Evolutionary conservation across 2,113 vertebrate species (phyloP).

Genomic region (Oncorhynchus tshawytscha): DNA sequence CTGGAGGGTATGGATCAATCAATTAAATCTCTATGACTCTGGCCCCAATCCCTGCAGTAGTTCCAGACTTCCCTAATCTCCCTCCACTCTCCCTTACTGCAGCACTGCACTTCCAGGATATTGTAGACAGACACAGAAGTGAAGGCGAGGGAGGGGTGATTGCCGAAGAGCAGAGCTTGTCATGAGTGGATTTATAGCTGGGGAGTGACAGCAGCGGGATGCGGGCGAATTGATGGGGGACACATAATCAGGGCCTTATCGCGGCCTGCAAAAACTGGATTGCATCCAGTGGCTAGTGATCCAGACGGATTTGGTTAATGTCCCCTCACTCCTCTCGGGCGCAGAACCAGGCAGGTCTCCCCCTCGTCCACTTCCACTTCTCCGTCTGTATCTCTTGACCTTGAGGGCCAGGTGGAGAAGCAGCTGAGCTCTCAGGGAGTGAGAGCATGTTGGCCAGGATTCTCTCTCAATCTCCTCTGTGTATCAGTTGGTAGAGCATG

Average conservation of each 20-base stretch:
- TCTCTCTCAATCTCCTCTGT: constrained; percentile 15
- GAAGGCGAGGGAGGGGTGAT: constrained; percentile 23
- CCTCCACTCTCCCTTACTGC: constrained; percentile 40
- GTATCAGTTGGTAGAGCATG: not conserved
- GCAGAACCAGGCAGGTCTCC: constrained; percentile 38
- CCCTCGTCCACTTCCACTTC: constrained; percentile 18
- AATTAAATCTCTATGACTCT: constrained; percentile 55
- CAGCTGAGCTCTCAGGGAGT: constrained; percentile 16
- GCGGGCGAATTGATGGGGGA: constrained; percentile 60
- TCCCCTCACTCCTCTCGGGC: constrained; percentile 60
- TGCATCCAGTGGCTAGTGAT: constrained; percentile 76
- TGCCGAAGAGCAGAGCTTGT: constrained; percentile 56
- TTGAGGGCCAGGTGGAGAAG: constrained; percentile 48
- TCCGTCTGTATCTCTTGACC: constrained; percentile 49
- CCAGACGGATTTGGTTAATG: constrained; percentile 67
- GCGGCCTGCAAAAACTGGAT: constrained; percentile 70
- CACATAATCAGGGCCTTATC: constrained; percentile 75
- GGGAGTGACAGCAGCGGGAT: constrained; percentile 54
- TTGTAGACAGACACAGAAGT: constrained; percentile 17
- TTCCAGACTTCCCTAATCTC: constrained; percentile 55
- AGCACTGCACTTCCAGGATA: constrained; percentile 42
- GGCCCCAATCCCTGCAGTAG: constrained; percentile 34
- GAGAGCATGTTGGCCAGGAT: constrained; percentile 53
- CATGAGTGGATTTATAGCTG: constrained; percentile 61
- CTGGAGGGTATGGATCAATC: constrained; percentile 42